phyloP scores from a whole-genome alignment of 2,888 invertebrate species.

The Cecidostiba fungosa region DNA sequence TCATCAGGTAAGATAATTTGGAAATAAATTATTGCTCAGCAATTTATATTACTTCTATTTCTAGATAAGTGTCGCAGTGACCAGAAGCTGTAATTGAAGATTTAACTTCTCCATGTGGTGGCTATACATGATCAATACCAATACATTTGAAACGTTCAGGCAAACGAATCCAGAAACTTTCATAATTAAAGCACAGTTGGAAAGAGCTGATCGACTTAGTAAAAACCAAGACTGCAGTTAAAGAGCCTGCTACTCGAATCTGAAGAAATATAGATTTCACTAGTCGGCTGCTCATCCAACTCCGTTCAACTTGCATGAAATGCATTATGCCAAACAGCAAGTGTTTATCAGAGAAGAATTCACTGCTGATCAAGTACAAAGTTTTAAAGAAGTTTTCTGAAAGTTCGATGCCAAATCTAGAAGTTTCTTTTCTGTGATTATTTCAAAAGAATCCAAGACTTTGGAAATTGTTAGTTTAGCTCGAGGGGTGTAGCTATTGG shows the following conservation, averaged over 20 bases:
- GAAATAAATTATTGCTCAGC: too few species aligned
- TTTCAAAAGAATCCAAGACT: slow-evolving; percentile 77
- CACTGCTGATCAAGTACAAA: slow-evolving; percentile 78
- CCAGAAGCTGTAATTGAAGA: too few species aligned
- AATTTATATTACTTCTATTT: too few species aligned
- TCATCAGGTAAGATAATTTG: too few species aligned
- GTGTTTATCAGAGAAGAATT: slow-evolving; percentile 77
- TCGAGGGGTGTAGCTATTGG: slow-evolving; percentile 75
- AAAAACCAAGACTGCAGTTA: slow-evolving; percentile 85
- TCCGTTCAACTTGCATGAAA: slow-evolving; percentile 83
- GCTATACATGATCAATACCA: slow-evolving; percentile 91
- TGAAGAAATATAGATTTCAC: slow-evolving; percentile 95
- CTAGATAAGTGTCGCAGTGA: too few species aligned
- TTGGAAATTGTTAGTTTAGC: slow-evolving; percentile 77
- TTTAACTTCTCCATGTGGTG: slow-evolving; percentile 84
- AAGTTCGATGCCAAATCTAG: slow-evolving; percentile 79
- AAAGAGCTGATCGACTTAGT: slow-evolving; percentile 86
- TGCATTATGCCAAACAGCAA: slow-evolving; percentile 76
- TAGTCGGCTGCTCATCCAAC: slow-evolving; percentile 98
- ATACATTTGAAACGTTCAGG: slow-evolving; percentile 95
- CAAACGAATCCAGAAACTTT: slow-evolving; percentile 89
- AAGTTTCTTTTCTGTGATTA: slow-evolving; percentile 81
- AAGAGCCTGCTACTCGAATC: slow-evolving; percentile 93
- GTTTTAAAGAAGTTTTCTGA: slow-evolving; percentile 78
- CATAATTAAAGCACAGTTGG: slow-evolving; percentile 87